Base-by-base conservation (phyloP, 2,888 invertebrate genomes). In the Lasioglossum vierecki region DNA sequence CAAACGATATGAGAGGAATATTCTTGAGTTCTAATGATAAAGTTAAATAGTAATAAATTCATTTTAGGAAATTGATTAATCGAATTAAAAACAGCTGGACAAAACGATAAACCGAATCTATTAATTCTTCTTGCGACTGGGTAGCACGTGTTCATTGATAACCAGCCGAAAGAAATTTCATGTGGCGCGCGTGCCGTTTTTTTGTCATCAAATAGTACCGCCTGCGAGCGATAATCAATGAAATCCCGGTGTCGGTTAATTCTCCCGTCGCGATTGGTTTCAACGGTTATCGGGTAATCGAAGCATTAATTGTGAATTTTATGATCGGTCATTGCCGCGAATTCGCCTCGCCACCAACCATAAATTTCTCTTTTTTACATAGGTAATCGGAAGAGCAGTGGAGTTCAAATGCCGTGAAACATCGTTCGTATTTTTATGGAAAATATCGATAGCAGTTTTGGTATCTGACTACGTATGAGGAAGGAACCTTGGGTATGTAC, bases 251-350 rank as follows among this genome's bases (percentile, higher is more conserved):
- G 39, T 63, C 63, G 72, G 75, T 84, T 63, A 63, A 78, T 63
- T 70, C 15, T 26, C 35, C 4, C n/a, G 18, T 35, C 30, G 22
- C 4, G 35, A 76, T 66, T 72, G 57, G 30, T 30, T 44, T 30
- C 41, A 1, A n/a, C 15, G 57, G 35, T 74, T 63, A 68, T 18
- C 26, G 60, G 46, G 15, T 41, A 15, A 49, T 2, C 2, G 18
- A 11, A 49, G 39, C 13, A 72, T 83, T 79, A 79, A 79, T 83
- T 60, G 39, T 2, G 30, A 72, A 73, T 71, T 82, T 72, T 75
- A 83, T 46, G 44, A 57, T 26, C n/a, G 30, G 30, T 26, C 75
- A 41, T 71, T 35, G n/a, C 18, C 22, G 35, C n/a, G 13, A 35
- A 71, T 70, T 66, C 18, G 30, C 30, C 53, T 26, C 18, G 15